Conservation (phyloP, 2,888 invertebrate genomes). For the Dendrolimus houi region DNA sequence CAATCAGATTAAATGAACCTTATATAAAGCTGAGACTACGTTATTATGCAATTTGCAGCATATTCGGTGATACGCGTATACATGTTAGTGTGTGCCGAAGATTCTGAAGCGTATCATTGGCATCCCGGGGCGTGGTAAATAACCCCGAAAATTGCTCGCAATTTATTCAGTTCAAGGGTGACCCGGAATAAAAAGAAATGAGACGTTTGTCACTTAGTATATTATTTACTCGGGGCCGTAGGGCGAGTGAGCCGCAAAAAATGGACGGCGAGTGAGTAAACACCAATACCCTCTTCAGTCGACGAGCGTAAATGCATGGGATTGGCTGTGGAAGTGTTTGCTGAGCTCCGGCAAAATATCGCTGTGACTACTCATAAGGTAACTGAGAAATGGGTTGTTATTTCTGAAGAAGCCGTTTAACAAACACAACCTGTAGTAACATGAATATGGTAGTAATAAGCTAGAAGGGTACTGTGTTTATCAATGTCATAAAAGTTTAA, state of each 20-base stretch:
- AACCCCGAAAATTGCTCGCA: constrained; percentile 65
- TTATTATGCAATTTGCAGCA: constrained; percentile 39
- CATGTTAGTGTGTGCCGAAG: constrained; percentile 35
- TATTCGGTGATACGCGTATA: constrained; percentile 19
- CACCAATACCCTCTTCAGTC: background rate
- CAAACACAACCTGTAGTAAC: background rate
- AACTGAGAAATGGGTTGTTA: background rate
- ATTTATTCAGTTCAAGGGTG: constrained; percentile 69
- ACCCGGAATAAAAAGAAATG: constrained; percentile 59
- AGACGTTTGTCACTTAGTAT: constrained; percentile 64
- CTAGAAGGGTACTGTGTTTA: too few species aligned
- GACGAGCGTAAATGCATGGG: background rate
- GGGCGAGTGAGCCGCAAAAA: constrained; percentile 30
- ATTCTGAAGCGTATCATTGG: constrained; percentile 55
- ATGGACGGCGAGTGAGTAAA: constrained; percentile 19
- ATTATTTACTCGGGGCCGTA: constrained; percentile 51
- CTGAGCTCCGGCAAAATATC: background rate
- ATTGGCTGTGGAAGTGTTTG: background rate
- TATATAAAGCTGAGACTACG: constrained; percentile 20
- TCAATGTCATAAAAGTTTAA: too few species aligned
- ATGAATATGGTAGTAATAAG: too few species aligned
- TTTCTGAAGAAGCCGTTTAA: background rate
- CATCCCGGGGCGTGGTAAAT: constrained; percentile 60
- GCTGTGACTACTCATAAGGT: background rate
- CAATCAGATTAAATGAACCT: background rate